Evolutionary conservation across 2,113 vertebrate species (phyloP), one percentile per base, ranked within the genome.

Genomic region (Tinamus guttatus): DNA sequence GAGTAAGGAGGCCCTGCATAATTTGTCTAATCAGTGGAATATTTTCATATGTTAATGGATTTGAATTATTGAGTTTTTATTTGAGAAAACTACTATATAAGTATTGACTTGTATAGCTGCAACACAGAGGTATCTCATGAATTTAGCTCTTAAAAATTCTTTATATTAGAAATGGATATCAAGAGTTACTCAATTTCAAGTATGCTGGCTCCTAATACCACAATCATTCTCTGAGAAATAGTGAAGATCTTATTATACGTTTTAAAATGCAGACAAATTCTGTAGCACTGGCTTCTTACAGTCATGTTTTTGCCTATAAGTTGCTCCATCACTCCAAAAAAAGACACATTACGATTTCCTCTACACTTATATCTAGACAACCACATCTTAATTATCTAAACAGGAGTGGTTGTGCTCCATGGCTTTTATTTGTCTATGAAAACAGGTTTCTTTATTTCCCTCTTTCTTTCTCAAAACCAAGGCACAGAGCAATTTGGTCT

Each of bases 71-170:
- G 81, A 93, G 91, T 34, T 51, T 95, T 89, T 60, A 91, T 95
- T 96, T 96, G 38, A 93, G 45, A 93, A 95, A 95, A 73, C 30
- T 91, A 28, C 12, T 70, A 52, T 78, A 89, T 94, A 95, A 87
- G 58, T 89, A 84, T 32, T 81, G 60, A 58, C 30, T 92, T 85
- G n/a, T 86, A 30, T 59, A 96, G 56, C 32, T 96, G 81, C 56
- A 89, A 56, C 32, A 67, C 91, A 80, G 51, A 94, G 1, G 11
- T 89, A 56, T 89, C 54, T 93, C 34, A 0, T 92, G 49, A 96
- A 70, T 75, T 80, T 43, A 36, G 51, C 41, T 83, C 49, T 47
- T 58, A 30, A 94, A 96, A 95, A 58, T 25, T n/a, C n/a, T 34
- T 18, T 56, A 45, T 36, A 34, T 25, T 52, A 24, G 36, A 86